A percentile compares a stretch with the other conserved stretches of the same genome.
These are phyloP conservation scores for Drymodes brunneopygia DNA, from an alignment of 2,113 vertebrate genomes.

Conservation along the genomic window DNA sequence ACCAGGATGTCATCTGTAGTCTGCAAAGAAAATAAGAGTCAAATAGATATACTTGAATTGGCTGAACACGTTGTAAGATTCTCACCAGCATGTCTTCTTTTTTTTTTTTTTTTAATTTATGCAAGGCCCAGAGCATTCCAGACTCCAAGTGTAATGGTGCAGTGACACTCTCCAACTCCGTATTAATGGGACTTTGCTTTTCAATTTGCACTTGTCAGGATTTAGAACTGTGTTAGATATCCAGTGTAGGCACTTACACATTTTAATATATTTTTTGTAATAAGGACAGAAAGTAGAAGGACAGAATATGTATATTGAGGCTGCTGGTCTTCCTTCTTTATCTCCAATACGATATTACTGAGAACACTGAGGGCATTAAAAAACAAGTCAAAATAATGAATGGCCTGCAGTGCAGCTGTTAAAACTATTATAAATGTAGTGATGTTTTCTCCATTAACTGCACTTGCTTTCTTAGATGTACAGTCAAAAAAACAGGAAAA, in stretches of 20 bases:
- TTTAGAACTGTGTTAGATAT: background rate
- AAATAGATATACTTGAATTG: background rate
- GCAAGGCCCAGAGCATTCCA: background rate
- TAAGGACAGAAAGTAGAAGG: background rate
- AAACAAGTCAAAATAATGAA: conserved; percentile 31
- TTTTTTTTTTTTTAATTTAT: background rate
- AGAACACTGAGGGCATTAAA: background rate
- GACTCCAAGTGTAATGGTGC: background rate
- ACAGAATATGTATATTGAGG: background rate
- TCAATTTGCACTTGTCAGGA: conserved; percentile 40
- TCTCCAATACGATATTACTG: background rate
- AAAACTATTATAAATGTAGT: conserved; percentile 5
- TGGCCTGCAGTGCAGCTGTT: conserved; percentile 18
- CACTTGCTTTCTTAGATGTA: background rate
- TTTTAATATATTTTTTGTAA: background rate
- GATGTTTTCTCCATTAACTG: conserved; percentile 26
- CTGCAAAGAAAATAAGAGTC: conserved; percentile 71
- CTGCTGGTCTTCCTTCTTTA: background rate
- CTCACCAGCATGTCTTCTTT: background rate
- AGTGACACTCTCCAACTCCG: background rate
- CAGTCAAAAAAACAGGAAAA: background rate
- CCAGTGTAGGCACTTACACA: background rate
- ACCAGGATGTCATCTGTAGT: conserved; percentile 90
- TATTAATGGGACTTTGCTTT: conserved; percentile 17
- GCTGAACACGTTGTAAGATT: background rate